These are phyloP conservation scores for Norana najaformis DNA, from an alignment of 2,888 invertebrate genomes.

Conservation along the genomic window DNA sequence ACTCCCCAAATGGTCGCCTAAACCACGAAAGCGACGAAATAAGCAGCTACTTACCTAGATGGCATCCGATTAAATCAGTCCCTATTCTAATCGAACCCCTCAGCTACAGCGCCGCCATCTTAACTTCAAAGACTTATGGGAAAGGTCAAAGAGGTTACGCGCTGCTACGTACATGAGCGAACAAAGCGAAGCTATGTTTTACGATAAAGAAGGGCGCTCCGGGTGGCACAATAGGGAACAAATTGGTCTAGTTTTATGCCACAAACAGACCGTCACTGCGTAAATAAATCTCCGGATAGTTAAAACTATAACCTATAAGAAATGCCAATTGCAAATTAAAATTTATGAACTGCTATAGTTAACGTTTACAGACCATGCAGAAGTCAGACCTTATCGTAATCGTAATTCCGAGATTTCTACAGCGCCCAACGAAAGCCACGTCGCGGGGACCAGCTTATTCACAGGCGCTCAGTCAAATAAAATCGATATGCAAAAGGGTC, in stretches of 20 bases:
- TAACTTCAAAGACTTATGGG: constrained; percentile 20
- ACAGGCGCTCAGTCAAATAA: no score
- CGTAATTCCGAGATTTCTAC: no score
- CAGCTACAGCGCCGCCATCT: constrained; percentile 22
- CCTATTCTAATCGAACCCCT: not conserved
- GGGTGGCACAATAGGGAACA: not conserved
- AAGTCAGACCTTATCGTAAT: no score
- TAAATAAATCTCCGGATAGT: not conserved
- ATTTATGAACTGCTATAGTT: not conserved
- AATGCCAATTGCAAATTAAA: not conserved
- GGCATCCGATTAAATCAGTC: constrained; percentile 22
- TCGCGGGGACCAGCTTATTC: no score
- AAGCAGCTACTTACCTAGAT: not conserved
- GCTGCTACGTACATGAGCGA: not conserved
- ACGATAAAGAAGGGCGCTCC: not conserved
- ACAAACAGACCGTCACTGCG: not conserved
- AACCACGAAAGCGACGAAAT: not conserved
- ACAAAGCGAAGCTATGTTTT: constrained; percentile 13
- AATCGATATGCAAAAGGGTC: no score
- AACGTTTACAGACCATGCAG: not conserved
- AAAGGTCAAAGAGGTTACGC: constrained; percentile 18
- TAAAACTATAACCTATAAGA: not conserved
- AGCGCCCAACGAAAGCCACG: no score
- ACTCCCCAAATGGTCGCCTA: not conserved
- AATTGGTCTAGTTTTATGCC: not conserved